Conservation (phyloP, 2,113 vertebrate genomes). For the Diphyllodes magnificus region DNA sequence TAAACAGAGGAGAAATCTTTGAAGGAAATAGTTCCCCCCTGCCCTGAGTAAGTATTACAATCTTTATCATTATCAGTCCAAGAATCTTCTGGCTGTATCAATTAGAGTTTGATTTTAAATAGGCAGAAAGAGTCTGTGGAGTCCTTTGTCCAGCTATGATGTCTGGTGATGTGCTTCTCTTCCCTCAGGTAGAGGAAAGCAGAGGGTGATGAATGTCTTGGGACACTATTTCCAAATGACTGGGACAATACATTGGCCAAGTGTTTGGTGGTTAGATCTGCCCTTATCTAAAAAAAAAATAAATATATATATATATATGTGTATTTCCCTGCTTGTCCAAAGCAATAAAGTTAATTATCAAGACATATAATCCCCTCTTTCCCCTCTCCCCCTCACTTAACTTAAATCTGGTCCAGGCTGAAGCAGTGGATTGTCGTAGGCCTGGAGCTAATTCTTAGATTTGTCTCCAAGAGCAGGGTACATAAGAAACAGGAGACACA, state of each 20-base stretch:
- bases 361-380: neutral
- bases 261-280: neutral
- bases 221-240: neutral
- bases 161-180: neutral
- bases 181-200: neutral
- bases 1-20: neutral
- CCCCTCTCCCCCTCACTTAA: neutral
- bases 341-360: neutral
- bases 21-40: neutral
- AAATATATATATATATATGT: neutral
- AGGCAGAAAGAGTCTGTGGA: neutral
- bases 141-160: neutral
- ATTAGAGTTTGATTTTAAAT: neutral
- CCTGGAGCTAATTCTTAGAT: neutral
- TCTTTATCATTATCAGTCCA: neutral
- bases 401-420: neutral
- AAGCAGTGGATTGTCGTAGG: neutral
- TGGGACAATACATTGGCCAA: neutral
- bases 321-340: neutral
- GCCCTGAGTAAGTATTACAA: neutral
- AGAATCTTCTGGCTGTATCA: neutral
- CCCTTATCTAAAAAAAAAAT: neutral
- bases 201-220: neutral
- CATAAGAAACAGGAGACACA: neutral
- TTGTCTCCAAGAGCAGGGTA: neutral